Evolutionary conservation across 2,113 vertebrate genomes (phyloP).

Genomic region (Boulengeromyrus knoepffleri): DNA sequence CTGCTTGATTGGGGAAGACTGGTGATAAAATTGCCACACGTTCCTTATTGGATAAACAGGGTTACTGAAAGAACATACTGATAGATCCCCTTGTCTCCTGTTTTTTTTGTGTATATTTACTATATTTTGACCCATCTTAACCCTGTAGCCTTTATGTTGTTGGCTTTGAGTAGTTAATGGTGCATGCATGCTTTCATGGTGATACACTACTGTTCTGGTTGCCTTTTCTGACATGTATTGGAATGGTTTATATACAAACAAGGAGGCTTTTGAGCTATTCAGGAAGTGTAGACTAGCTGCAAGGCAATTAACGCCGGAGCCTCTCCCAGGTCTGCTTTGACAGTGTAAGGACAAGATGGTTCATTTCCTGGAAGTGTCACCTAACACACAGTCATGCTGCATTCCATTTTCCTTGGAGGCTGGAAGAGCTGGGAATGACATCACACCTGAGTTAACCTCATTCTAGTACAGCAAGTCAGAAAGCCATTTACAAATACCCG

Average conservation of each 20-base stretch:
- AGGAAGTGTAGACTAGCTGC: background rate
- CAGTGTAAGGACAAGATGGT: background rate
- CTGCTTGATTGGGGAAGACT: background rate
- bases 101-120: background rate
- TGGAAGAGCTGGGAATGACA: background rate
- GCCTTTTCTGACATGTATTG: background rate
- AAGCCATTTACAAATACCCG: background rate
- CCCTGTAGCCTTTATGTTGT: background rate
- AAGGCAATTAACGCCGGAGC: background rate
- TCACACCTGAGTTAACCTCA: background rate
- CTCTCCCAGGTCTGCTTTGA: background rate
- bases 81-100: background rate
- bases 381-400: too few relatives aligned
- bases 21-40: background rate
- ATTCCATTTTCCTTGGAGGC: too few relatives aligned
- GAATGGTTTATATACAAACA: background rate
- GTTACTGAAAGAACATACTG: background rate
- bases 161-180: background rate
- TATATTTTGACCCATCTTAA: background rate
- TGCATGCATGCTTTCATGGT: background rate
- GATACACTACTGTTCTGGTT: background rate
- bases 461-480: background rate
- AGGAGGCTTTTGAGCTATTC: background rate
- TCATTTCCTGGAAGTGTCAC: too few relatives aligned
- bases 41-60: background rate